phyloP scores from a whole-genome alignment of 2,113 vertebrate genomes.

The Eurystomus gularis region DNA sequence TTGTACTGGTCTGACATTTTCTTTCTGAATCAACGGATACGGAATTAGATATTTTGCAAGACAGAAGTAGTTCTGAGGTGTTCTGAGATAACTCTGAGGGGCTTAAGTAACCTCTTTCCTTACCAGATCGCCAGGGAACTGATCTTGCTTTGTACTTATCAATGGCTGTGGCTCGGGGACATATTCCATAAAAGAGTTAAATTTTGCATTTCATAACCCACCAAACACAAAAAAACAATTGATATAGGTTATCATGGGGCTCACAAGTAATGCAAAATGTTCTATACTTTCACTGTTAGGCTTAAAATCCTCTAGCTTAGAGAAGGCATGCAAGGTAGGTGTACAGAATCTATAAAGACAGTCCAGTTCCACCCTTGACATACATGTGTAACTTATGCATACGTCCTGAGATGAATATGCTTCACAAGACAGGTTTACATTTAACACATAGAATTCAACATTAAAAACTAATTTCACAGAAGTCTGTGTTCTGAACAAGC shows the following conservation, averaged over 20 bases:
- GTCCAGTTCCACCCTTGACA: background rate
- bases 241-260: background rate
- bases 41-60: background rate
- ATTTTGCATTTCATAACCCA: background rate
- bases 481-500: background rate
- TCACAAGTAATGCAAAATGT: background rate
- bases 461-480: background rate
- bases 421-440: background rate
- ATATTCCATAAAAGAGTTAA: background rate
- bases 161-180: background rate
- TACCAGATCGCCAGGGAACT: background rate
- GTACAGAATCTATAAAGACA: background rate
- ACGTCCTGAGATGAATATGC: background rate
- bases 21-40: background rate
- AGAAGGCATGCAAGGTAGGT: background rate
- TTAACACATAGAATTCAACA: background rate
- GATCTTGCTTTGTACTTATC: background rate
- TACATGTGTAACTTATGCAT: background rate
- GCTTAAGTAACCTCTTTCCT: background rate
- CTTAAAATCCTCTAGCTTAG: background rate
- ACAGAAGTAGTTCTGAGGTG: background rate
- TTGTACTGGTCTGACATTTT: background rate
- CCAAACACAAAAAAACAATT: background rate
- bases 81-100: background rate
- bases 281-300: background rate